A percentile compares a stretch with the other conserved stretches of the same genome.
Conservation (phyloP, 2,113 vertebrate genomes). For the Mirza zaza region DNA sequence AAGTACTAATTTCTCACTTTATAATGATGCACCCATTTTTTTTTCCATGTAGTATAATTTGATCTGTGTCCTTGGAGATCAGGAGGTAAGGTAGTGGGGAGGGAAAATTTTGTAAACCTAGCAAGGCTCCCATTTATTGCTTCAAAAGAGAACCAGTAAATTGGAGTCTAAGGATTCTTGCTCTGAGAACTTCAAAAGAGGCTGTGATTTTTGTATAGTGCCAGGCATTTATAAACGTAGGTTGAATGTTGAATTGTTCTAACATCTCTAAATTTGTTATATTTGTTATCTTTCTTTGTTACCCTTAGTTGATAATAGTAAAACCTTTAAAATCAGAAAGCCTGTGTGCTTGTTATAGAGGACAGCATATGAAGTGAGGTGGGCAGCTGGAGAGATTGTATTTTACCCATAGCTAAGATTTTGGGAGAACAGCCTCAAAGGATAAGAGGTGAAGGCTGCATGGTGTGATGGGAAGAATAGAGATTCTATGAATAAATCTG, state of each 20-base stretch:
- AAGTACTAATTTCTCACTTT: neutral
- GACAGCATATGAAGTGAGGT: neutral
- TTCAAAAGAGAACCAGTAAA: constrained; percentile 43
- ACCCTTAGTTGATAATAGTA: neutral
- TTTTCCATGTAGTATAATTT: neutral
- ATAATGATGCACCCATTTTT: neutral
- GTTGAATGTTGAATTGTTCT: neutral
- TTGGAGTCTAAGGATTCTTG: neutral
- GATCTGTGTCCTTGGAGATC: neutral
- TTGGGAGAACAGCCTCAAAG: neutral
- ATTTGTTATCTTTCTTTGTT: constrained; percentile 6
- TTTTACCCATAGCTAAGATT: neutral
- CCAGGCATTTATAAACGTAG: neutral
- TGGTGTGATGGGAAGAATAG: neutral
- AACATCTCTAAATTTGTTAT: neutral
- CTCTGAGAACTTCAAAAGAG: neutral
- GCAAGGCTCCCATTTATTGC: neutral
- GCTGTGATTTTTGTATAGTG: neutral
- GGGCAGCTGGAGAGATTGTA: neutral
- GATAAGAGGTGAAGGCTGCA: neutral
- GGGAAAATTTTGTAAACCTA: neutral
- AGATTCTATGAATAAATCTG: neutral
- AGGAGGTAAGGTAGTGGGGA: neutral
- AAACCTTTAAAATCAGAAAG: neutral
- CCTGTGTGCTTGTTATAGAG: neutral